Conservation (phyloP, 92 coral and sea anemone species). For the Zoanthus solanderi region DNA sequence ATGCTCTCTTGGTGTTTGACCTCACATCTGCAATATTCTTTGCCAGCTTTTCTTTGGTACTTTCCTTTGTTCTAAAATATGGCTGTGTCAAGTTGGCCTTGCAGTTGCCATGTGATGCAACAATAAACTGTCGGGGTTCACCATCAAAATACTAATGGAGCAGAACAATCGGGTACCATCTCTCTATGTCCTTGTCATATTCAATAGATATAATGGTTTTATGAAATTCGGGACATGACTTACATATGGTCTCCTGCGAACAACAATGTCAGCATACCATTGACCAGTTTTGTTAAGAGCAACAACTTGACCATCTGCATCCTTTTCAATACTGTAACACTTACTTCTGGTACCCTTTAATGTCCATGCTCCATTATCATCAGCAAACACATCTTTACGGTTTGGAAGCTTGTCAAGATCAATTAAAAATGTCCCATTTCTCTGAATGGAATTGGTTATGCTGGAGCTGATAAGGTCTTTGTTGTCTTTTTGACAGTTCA, state of each 20-base stretch:
- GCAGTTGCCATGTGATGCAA: too few relatives aligned
- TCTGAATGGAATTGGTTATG: conserved; percentile 47
- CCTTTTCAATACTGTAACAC: conserved; percentile 34
- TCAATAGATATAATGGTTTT: conserved; percentile 63
- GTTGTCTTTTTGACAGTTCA: not conserved
- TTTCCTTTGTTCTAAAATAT: too few relatives aligned
- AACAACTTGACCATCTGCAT: conserved; percentile 43
- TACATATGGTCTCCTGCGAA: conserved; percentile 54
- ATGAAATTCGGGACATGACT: conserved; percentile 49
- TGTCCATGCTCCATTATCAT: conserved; percentile 56
- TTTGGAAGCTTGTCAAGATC: conserved; percentile 25
- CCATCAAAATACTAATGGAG: conserved; percentile 42
- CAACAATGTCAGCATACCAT: conserved; percentile 51
- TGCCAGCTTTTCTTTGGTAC: too few relatives aligned
- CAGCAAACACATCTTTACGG: conserved; percentile 51
- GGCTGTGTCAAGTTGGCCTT: too few relatives aligned
- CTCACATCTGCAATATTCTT: too few relatives aligned
- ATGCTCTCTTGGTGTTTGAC: too few relatives aligned
- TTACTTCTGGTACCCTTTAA: conserved; percentile 57
- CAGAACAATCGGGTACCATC: conserved; percentile 64
- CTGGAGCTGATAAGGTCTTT: not conserved
- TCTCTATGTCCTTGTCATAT: conserved; percentile 51
- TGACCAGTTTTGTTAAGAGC: conserved; percentile 29
- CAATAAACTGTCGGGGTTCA: too few relatives aligned
- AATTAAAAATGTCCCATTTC: conserved; percentile 50